Percentiles rank a stretch among this genome's conserved stretches.
Conservation (phyloP, 1,140 invertebrate species). For the Atta texana region DNA sequence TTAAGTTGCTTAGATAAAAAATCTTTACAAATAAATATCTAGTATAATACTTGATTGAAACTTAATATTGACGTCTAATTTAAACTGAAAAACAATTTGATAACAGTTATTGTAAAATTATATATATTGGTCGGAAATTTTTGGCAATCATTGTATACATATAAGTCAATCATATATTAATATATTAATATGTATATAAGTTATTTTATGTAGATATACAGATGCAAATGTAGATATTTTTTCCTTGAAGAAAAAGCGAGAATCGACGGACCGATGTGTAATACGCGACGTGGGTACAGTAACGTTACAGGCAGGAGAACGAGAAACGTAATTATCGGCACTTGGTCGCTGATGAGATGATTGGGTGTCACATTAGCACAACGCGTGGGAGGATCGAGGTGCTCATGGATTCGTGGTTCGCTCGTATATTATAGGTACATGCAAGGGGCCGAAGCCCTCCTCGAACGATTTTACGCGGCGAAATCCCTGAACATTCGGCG, state of each 20-base stretch:
- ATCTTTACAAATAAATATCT: too few species aligned
- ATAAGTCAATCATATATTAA: neutral
- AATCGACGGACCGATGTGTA: slow-evolving; percentile 14
- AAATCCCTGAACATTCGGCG: neutral
- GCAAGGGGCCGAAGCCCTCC: slow-evolving; percentile 2
- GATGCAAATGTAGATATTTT: neutral
- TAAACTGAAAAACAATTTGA: too few species aligned
- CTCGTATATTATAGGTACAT: neutral
- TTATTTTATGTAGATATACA: neutral
- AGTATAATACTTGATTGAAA: too few species aligned
- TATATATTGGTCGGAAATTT: too few species aligned
- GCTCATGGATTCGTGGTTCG: neutral
- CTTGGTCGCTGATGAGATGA: slow-evolving; percentile 75
- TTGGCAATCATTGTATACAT: too few species aligned
- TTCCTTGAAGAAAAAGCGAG: neutral
- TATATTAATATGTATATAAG: neutral
- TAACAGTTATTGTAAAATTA: too few species aligned
- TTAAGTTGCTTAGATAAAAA: too few species aligned
- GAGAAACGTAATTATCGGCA: slow-evolving; percentile 74
- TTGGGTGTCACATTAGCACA: slow-evolving; percentile 71
- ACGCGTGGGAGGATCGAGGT: slow-evolving; percentile 68
- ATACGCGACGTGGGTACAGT: slow-evolving; percentile 9
- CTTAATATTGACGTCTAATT: too few species aligned
- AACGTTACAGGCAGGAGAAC: slow-evolving; percentile 40
- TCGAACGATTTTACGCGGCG: neutral